A percentile compares a stretch with the other conserved stretches of the same genome.
These are phyloP conservation scores for Magallana nippona DNA, from an alignment of 2,888 invertebrate genomes.

Conservation along the genomic window DNA sequence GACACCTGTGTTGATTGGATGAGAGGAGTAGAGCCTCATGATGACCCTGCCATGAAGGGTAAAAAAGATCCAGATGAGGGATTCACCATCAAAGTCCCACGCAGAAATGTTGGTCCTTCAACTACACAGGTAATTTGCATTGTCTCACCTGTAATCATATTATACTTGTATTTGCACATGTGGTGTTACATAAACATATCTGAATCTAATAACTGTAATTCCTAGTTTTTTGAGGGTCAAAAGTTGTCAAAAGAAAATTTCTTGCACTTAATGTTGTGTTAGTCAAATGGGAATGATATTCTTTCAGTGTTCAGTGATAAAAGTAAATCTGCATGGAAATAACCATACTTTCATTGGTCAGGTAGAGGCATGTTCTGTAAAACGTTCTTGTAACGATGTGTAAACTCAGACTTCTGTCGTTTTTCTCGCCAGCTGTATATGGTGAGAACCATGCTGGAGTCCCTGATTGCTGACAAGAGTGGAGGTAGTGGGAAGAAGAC, in stretches of 20 bases:
- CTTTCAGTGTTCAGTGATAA: no score
- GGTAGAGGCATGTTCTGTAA: no score
- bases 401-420: background rate
- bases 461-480: slow-evolving; percentile 97
- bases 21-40: slow-evolving; percentile 93
- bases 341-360: no score
- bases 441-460: slow-evolving; percentile 99
- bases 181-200: no score
- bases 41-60: slow-evolving; percentile 94
- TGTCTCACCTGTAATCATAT: background rate
- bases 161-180: no score
- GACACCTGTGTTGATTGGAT: slow-evolving; percentile 99
- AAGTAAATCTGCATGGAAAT: no score
- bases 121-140: slow-evolving; percentile 81
- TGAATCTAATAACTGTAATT: no score
- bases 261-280: no score
- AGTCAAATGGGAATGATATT: no score
- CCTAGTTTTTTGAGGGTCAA: no score
- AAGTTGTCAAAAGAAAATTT: no score
- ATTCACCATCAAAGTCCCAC: slow-evolving; percentile 92
- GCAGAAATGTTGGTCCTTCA: slow-evolving; percentile 91
- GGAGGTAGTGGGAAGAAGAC: slow-evolving; percentile 98
- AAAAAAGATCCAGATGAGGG: slow-evolving; percentile 93
- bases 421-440: slow-evolving; percentile 92
- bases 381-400: no score